Evolutionary conservation across 2,113 vertebrate species (phyloP).

Genomic region (Petrocephalus microphthalmus): DNA sequence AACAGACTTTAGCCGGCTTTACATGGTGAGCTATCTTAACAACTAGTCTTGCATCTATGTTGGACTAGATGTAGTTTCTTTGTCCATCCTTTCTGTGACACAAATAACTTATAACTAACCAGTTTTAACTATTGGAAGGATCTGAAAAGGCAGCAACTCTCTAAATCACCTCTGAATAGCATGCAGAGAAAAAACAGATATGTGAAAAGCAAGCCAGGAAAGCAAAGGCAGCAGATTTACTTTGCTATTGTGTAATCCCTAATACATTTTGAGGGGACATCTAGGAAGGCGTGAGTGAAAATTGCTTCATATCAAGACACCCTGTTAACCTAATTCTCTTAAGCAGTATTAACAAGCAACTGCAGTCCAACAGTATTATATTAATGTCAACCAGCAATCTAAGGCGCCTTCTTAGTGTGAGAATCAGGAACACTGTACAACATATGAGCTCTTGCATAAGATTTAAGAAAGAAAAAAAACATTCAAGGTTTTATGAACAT

Average conservation of each 20-base stretch:
- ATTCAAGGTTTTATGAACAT: neutral
- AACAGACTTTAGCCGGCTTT: neutral
- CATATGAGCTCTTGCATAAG: neutral
- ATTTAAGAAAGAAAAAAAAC: neutral
- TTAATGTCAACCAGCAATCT: neutral
- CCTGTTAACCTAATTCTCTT: neutral
- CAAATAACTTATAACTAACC: neutral
- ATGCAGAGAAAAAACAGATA: neutral
- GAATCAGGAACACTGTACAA: neutral
- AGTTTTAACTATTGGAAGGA: neutral
- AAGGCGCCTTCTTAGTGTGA: neutral
- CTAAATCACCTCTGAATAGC: neutral
- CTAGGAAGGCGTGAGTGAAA: neutral
- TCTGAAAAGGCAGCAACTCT: neutral
- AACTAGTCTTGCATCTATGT: neutral
- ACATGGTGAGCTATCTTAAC: neutral
- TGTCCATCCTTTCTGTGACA: neutral
- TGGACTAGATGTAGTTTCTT: neutral
- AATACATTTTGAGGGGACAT: neutral
- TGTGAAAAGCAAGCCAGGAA: neutral
- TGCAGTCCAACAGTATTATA: neutral
- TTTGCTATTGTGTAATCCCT: neutral
- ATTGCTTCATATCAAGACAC: neutral
- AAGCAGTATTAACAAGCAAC: neutral
- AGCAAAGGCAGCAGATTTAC: neutral